phyloP scores from a whole-genome alignment of 2,113 vertebrate genomes.

The Siphamia tubifer region DNA sequence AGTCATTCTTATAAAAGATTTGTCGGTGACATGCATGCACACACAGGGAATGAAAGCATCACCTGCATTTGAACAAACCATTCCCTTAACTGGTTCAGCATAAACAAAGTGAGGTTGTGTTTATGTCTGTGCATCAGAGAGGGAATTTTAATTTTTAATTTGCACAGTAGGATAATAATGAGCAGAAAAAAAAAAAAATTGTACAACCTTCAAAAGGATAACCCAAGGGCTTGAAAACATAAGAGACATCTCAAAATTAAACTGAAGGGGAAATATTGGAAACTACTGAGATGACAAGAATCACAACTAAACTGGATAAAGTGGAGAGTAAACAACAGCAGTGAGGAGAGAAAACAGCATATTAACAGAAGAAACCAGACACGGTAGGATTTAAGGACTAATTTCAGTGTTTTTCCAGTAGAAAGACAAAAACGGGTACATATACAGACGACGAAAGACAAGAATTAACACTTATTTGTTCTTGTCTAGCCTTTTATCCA shows the following conservation, averaged over 20 bases:
- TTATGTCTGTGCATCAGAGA: neutral
- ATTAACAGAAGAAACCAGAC: neutral
- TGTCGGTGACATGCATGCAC: neutral
- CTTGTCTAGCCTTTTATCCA: no score
- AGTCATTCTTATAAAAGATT: neutral
- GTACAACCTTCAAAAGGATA: slow-evolving; percentile 20
- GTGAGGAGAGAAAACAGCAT: neutral
- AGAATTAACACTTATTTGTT: no score
- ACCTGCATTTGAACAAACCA: neutral
- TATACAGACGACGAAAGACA: neutral
- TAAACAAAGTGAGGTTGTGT: slow-evolving; percentile 9
- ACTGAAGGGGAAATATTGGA: neutral
- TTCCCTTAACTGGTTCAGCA: neutral
- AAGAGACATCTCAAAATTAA: neutral
- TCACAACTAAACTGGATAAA: neutral
- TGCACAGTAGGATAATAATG: slow-evolving; percentile 35
- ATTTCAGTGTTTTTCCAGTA: neutral
- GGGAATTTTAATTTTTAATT: slow-evolving; percentile 39
- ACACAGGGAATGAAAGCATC: neutral
- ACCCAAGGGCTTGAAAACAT: neutral
- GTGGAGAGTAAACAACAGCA: neutral
- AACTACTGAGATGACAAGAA: neutral
- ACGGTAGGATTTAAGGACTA: neutral
- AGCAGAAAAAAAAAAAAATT: slow-evolving; percentile 34
- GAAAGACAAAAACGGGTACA: neutral